Evolutionary conservation across 2,113 vertebrate species (phyloP).

Genomic region (Neolamprologus sp.): DNA sequence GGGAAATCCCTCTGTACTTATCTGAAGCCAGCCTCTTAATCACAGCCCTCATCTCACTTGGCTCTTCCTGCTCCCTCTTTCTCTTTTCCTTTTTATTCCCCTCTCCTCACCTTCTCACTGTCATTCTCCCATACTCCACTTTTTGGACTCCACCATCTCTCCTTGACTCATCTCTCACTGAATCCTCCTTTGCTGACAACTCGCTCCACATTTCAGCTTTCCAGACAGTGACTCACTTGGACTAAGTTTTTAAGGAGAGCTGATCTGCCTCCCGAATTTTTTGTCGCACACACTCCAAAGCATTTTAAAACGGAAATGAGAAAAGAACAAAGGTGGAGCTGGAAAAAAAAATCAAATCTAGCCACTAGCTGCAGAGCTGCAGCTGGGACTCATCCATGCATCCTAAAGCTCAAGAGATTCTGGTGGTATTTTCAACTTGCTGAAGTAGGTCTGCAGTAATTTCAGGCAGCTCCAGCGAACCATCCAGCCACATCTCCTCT

Average conservation of each 20-base stretch:
- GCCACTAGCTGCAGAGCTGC: neutral
- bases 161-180: conserved; percentile 17
- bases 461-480: conserved; percentile 40
- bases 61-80: conserved; percentile 21
- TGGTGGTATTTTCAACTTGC: conserved; percentile 39
- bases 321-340: neutral
- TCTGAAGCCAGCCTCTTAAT: conserved; percentile 50
- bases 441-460: conserved; percentile 34
- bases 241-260: neutral
- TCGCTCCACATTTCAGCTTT: neutral
- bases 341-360: neutral
- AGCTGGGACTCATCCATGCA: neutral
- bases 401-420: conserved; percentile 31
- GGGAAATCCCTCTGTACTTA: conserved; percentile 51
- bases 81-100: neutral
- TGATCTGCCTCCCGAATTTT: neutral
- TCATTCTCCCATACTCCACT: neutral
- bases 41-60: conserved; percentile 50
- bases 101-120: conserved; percentile 3
- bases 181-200: neutral
- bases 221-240: neutral
- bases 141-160: neutral
- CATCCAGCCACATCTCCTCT: conserved; percentile 43
- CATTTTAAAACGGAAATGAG: neutral
- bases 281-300: neutral